Conservation (phyloP, 2,113 vertebrate genomes). For the Ammodytes dubius region DNA sequence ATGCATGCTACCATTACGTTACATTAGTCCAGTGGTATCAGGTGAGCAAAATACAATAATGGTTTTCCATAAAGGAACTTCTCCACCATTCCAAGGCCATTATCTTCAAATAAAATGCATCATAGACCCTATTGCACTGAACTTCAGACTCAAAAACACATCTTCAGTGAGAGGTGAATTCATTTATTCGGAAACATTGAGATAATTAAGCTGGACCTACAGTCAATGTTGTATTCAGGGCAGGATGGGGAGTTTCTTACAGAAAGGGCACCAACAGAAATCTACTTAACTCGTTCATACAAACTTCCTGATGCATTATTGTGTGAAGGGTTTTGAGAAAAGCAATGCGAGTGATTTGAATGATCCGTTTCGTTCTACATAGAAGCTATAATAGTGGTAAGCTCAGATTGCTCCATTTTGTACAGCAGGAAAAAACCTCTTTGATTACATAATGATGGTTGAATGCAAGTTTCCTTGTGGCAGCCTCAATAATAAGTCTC, state of each 20-base stretch:
- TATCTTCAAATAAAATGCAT: conserved; percentile 56
- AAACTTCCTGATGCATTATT: conserved; percentile 21
- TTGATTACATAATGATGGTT: conserved; percentile 1
- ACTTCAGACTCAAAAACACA: conserved; percentile 46
- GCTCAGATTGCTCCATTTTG: conserved; percentile 27
- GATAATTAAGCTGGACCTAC: conserved; percentile 58
- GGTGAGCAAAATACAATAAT: conserved; percentile 49
- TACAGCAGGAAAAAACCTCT: conserved; percentile 20
- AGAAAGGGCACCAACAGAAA: background rate
- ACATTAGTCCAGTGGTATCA: conserved; percentile 56
- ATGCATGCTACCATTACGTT: conserved; percentile 48
- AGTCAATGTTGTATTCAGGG: conserved; percentile 20
- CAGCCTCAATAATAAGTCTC: background rate
- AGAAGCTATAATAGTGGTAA: conserved; percentile 24
- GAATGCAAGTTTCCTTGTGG: background rate
- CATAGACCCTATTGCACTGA: conserved; percentile 45
- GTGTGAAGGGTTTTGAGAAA: background rate
- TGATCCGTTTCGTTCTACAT: conserved; percentile 28
- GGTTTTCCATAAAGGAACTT: conserved; percentile 58
- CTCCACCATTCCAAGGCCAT: conserved; percentile 46
- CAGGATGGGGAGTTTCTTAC: background rate
- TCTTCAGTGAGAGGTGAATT: conserved; percentile 37
- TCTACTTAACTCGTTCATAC: background rate
- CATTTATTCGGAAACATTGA: conserved; percentile 54
- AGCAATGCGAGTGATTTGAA: conserved; percentile 7